Evolutionary conservation across 1,140 invertebrate genomes (phyloP).

Genomic region (Ladona fulva): DNA sequence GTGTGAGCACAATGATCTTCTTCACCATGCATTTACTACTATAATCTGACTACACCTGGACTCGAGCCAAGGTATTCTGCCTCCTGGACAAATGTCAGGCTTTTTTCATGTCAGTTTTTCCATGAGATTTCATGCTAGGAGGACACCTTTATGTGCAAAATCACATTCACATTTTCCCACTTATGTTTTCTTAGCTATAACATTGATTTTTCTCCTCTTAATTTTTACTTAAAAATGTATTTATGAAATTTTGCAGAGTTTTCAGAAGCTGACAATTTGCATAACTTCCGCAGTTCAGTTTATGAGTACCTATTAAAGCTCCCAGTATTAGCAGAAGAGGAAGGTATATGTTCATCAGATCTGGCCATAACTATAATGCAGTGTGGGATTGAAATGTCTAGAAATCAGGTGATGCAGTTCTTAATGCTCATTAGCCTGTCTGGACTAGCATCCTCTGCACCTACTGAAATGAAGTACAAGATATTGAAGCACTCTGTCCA

Average conservation of each 20-base stretch:
- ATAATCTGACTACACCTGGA: no score
- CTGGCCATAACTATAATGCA: background rate
- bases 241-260: background rate
- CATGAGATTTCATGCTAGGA: no score
- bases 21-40: no score
- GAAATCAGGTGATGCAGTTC: background rate
- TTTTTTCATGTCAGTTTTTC: no score
- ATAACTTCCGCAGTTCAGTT: background rate
- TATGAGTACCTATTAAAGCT: background rate
- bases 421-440: background rate
- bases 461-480: background rate
- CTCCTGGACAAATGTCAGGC: no score
- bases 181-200: no score
- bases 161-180: no score
- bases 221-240: background rate
- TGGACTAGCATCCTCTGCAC: background rate
- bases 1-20: no score
- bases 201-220: background rate
- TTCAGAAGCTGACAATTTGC: background rate
- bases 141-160: no score
- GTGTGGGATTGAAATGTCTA: background rate
- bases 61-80: no score
- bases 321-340: background rate
- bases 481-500: background rate
- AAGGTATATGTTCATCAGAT: background rate